A percentile compares a stretch with the other conserved stretches of the same genome.
Evolutionary conservation across 1,140 invertebrate species (phyloP).

Genomic region (Lucilia cuprina): DNA sequence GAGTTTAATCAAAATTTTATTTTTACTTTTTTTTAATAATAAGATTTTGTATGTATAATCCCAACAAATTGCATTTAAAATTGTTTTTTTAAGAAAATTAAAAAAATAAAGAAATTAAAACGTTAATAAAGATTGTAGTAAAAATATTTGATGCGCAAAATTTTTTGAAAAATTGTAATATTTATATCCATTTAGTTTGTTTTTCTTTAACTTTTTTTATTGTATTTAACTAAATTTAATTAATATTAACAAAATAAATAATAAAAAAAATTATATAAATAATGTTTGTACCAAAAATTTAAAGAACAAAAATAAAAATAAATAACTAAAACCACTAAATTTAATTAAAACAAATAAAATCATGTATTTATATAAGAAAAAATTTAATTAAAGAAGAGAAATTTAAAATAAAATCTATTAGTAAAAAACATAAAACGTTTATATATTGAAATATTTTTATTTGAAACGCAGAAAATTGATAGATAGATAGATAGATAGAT

Average conservation of each 20-base stretch:
- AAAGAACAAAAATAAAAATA: slow-evolving; percentile 22
- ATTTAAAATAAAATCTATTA: slow-evolving; percentile 5
- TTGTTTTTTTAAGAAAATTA: background rate
- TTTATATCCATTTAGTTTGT: background rate
- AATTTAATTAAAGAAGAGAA: slow-evolving; percentile 33
- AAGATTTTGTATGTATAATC: background rate
- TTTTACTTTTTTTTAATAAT: background rate
- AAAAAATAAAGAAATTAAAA: background rate
- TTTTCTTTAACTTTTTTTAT: background rate
- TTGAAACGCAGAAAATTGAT: too few relatives aligned
- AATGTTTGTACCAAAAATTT: slow-evolving; percentile 54
- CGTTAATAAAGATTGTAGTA: background rate
- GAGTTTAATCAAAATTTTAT: slow-evolving; percentile 1
- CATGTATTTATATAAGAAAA: slow-evolving; percentile 4
- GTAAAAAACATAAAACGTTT: background rate
- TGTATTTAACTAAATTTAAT: slow-evolving; percentile 32
- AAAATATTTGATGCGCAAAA: background rate
- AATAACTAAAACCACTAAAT: background rate
- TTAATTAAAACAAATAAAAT: background rate
- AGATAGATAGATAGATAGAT: too few relatives aligned
- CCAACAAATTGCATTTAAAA: background rate
- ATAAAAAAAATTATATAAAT: slow-evolving; percentile 44
- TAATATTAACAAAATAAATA: slow-evolving; percentile 38
- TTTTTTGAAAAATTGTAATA: background rate
- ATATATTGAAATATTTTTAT: too few relatives aligned